Percentiles rank a stretch among this genome's conserved stretches.
Evolutionary conservation across 2,797 vertebrate genomes (phyloP).

Genomic region (Pteropus rufus): DNA sequence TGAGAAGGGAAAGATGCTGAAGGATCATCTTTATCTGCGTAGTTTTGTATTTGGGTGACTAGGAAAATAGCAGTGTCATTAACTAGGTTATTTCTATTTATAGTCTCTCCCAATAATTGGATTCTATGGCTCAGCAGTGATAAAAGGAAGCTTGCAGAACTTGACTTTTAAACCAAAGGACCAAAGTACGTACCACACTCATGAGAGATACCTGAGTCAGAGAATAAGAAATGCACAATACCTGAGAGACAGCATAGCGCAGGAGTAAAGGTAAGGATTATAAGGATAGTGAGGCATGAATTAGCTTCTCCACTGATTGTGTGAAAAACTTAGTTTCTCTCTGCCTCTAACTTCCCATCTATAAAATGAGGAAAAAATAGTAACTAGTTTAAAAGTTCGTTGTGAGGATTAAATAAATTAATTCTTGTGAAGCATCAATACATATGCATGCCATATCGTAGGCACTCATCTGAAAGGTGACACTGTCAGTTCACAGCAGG

Average conservation of each 20-base stretch:
- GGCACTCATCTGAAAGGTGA: not conserved
- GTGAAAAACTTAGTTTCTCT: constrained; percentile 37
- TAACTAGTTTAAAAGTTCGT: not conserved
- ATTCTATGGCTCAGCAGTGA: not conserved
- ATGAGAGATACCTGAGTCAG: not conserved
- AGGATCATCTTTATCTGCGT: not conserved
- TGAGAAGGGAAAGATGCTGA: not conserved
- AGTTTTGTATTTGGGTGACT: not conserved
- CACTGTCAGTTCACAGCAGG: not conserved
- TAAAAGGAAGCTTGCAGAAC: not conserved
- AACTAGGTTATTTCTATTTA: not conserved
- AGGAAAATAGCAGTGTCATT: not conserved
- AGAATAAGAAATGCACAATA: not conserved
- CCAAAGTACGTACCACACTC: not conserved
- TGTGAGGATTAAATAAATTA: not conserved
- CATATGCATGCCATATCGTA: no score
- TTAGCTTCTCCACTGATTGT: not conserved
- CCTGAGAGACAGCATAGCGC: not conserved
- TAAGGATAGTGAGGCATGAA: not conserved
- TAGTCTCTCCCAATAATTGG: not conserved
- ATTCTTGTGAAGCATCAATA: not conserved
- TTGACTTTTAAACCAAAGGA: not conserved
- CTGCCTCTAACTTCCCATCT: constrained; percentile 62
- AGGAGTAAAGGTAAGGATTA: no score
- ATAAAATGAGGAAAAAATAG: not conserved